Base-by-base conservation (phyloP, 2,797 vertebrate genomes). In the Rhinichthys osculus region DNA sequence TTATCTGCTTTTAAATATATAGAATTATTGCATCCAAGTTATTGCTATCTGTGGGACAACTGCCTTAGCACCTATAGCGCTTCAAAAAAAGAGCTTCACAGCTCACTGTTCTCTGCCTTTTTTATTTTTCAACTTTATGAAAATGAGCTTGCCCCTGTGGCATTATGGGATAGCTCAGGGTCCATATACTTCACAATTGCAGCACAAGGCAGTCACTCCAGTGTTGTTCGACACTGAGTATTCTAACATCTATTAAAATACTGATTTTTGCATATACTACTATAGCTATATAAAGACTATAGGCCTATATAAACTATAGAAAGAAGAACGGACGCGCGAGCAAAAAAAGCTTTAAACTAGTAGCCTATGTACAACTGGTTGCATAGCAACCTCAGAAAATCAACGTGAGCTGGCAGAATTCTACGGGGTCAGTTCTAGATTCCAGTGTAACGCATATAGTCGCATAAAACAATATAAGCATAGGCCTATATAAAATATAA, bases 301-400 rank as follows among this genome's bases (percentile, higher is more conserved):
- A 47, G 44, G 4, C 4, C 47, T 35, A 19, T 62, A 62, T 27
- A 47, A 47, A 16, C 44, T 47, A 47, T 4, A 66, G 14, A 47
- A 77, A 52, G 13, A n/a, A 38, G 14, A 47, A 9, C 6, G 13
- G 35, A 69, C 30, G 10, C 8, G 4, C 27, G 33, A 40, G 50
- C 17, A 42, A n/a, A 42, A 17, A 70, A 35, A 13, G 33, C 47
- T 77, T 47, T 76, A 16, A 83, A 77, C 47, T 67, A 27, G 44
- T 50, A 50, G 47, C 47, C 44, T 66, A 66, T 83, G 17, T 69
- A 82, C 54, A 19, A 62, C 73, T 62, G 84, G 77, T 85, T 85
- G 77, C 77, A 17, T 80, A 64, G 77, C 83, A 85, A 85, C 83
- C 40, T 6, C 54, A 72, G 13, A 27, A 77, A 44, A 74, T 71